These are phyloP conservation scores for Ochropleura leucogaster DNA, from an alignment of 2,888 invertebrate genomes.

Conservation along the genomic window DNA sequence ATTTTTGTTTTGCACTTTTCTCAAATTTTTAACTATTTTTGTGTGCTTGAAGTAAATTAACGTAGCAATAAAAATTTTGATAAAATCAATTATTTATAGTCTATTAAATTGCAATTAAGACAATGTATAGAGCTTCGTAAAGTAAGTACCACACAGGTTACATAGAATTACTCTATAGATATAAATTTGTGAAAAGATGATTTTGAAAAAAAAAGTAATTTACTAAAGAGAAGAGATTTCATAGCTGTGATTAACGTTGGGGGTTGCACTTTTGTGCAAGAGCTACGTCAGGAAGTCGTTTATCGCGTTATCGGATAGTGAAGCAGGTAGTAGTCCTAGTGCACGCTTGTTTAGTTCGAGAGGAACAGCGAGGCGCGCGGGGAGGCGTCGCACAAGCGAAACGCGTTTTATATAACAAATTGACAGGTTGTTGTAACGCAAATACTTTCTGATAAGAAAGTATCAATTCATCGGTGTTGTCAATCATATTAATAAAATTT, in stretches of 20 bases:
- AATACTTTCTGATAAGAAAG: conserved; percentile 75
- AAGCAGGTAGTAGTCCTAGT: conserved; percentile 70
- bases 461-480: conserved; percentile 82
- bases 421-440: conserved; percentile 76
- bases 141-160: conserved; percentile 89
- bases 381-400: conserved; percentile 14
- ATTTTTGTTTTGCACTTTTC: conserved; percentile 74
- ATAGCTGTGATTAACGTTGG: conserved; percentile 89
- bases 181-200: conserved; percentile 79
- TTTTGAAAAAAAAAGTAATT: conserved; percentile 75
- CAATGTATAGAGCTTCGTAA: conserved; percentile 90
- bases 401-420: conserved; percentile 49
- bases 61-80: conserved; percentile 88
- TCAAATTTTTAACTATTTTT: conserved; percentile 79
- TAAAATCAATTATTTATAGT: conserved; percentile 90
- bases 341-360: conserved; percentile 72
- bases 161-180: conserved; percentile 84
- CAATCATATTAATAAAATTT: conserved; percentile 79
- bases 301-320: conserved; percentile 67
- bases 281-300: conserved; percentile 74
- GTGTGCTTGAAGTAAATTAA: conserved; percentile 83
- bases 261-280: conserved; percentile 86
- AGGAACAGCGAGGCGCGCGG: conserved; percentile 18
- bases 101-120: conserved; percentile 88
- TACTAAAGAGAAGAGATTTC: conserved; percentile 87